A percentile compares a stretch with the other conserved stretches of the same genome.
phyloP scores from a whole-genome alignment of 2,888 invertebrate species.

The Oligia fasciuncula region DNA sequence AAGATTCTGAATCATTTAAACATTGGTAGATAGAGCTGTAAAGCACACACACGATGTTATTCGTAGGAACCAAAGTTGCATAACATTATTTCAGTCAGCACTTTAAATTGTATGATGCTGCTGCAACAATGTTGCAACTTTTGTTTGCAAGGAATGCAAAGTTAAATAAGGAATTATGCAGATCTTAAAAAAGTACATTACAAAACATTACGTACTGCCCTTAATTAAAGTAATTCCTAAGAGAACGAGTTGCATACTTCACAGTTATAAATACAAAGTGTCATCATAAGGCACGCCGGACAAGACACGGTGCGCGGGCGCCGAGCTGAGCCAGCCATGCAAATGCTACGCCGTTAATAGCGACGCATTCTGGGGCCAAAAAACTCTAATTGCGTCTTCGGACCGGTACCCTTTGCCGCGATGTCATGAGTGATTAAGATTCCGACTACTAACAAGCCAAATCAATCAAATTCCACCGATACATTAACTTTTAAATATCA shows the following conservation, averaged over 20 bases:
- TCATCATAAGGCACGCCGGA: slow-evolving; percentile 66
- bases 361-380: slow-evolving; percentile 65
- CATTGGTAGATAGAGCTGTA: not conserved
- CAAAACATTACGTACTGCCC: slow-evolving; percentile 14
- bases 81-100: not conserved
- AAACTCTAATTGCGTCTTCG: slow-evolving; percentile 67
- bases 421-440: slow-evolving; percentile 67
- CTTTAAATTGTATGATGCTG: not conserved
- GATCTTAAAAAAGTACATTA: slow-evolving; percentile 23
- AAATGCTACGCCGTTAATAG: slow-evolving; percentile 73
- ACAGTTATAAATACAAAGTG: slow-evolving; percentile 69
- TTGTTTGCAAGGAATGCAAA: not conserved
- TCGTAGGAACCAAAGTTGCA: not conserved
- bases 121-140: not conserved
- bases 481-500: slow-evolving; percentile 66
- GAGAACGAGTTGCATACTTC: slow-evolving; percentile 55
- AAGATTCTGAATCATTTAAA: not conserved
- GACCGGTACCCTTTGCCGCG: slow-evolving; percentile 67
- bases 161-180: not conserved
- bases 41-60: not conserved
- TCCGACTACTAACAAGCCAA: slow-evolving; percentile 63
- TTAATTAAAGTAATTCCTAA: slow-evolving; percentile 45
- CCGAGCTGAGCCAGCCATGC: slow-evolving; percentile 67
- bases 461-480: slow-evolving; percentile 70
- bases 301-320: slow-evolving; percentile 57